Percentiles rank a stretch among this genome's conserved stretches.
Conservation (phyloP, 2,888 invertebrate genomes). For the Melanotus villosus region DNA sequence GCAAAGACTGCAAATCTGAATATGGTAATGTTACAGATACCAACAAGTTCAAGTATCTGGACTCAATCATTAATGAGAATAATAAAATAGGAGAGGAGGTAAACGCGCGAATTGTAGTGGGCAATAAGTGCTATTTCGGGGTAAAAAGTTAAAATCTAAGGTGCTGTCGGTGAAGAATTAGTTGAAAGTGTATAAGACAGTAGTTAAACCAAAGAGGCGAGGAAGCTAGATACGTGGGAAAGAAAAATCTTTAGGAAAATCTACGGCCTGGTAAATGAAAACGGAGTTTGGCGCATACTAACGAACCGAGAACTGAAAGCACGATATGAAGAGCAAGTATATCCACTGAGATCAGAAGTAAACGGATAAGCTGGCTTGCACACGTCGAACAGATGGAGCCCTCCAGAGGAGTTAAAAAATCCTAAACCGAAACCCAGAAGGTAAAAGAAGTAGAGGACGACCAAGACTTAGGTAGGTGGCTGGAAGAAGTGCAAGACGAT, state of each 20-base stretch:
- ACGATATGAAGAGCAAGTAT: neutral
- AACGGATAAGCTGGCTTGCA: neutral
- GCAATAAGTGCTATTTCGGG: no score
- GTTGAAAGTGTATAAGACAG: no score
- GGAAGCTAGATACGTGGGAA: constrained; percentile 1
- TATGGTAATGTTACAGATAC: no score
- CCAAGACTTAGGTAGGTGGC: neutral
- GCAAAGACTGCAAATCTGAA: no score
- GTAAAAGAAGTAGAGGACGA: neutral
- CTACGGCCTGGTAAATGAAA: neutral
- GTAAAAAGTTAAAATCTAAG: no score
- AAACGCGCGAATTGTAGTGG: no score
- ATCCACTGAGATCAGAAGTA: constrained; percentile 1
- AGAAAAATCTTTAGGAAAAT: constrained; percentile 9
- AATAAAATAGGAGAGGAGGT: no score
- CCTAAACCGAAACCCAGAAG: neutral
- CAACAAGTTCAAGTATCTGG: no score
- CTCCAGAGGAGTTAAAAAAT: neutral
- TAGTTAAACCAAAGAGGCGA: no score
- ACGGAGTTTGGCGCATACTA: neutral
- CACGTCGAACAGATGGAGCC: no score
- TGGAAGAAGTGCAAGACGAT: neutral
- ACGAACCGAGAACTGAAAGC: neutral
- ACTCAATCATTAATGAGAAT: no score
- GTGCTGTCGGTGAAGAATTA: no score